phyloP scores from a whole-genome alignment of 2,888 invertebrate species.

The Piscicola geometra region DNA sequence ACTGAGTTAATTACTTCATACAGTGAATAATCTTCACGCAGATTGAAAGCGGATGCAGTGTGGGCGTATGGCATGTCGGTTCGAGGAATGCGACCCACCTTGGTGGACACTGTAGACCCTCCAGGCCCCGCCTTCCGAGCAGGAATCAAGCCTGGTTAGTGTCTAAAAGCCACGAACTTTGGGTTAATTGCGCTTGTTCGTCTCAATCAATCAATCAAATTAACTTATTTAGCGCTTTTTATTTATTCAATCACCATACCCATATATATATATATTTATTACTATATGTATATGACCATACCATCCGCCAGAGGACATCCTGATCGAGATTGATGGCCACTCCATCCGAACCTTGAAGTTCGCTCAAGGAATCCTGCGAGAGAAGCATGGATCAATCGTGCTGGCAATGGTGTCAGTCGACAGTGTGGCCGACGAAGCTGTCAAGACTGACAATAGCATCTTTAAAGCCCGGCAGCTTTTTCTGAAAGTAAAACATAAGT shows the following conservation, averaged over 20 bases:
- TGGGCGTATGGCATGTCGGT: constrained; percentile 51
- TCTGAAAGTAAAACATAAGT: no score
- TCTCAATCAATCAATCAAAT: no score
- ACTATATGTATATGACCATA: neutral
- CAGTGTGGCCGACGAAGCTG: constrained; percentile 21
- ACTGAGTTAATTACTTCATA: no score
- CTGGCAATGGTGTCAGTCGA: constrained; percentile 49
- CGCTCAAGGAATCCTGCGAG: constrained; percentile 45
- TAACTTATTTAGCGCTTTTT: no score
- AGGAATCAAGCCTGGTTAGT: constrained; percentile 50
- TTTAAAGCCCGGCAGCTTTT: constrained; percentile 43
- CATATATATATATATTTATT: constrained; percentile 1
- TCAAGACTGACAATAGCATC: constrained; percentile 36
- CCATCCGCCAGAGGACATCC: constrained; percentile 49
- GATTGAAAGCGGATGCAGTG: constrained; percentile 44
- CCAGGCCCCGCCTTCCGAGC: constrained; percentile 50
- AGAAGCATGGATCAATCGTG: constrained; percentile 45
- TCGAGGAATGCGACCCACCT: constrained; percentile 48
- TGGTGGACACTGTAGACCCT: constrained; percentile 49
- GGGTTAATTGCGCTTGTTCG: no score
- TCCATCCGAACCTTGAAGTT: constrained; percentile 44
- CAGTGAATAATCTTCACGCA: no score
- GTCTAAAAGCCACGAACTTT: no score
- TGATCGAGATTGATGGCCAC: constrained; percentile 50
- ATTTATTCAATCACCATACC: no score